Base-by-base conservation (phyloP, 30 jellyfish, hydroid and myxozoan genomes). In the Hydra vulgaris region DNA sequence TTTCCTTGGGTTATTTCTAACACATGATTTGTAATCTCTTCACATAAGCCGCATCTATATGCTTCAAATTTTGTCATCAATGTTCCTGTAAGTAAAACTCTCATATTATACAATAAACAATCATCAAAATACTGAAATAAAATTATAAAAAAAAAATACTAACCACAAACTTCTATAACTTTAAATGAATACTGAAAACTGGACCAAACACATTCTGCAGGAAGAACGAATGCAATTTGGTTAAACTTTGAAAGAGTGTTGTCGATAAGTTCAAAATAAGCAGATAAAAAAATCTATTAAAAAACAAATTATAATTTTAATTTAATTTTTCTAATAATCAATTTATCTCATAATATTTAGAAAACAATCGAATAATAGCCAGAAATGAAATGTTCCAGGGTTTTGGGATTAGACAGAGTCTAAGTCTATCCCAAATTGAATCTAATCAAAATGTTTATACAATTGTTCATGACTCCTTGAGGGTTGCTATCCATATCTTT, bases 121-220 rank as follows among this genome's bases (percentile, higher is more conserved):
- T n/a, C n/a, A n/a, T n/a, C n/a, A n/a, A n/a, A n/a, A n/a, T n/a
- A n/a, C n/a, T n/a, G n/a, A n/a, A n/a, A n/a, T n/a, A n/a, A n/a
- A n/a, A n/a, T n/a, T n/a, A n/a, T n/a, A n/a, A n/a, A n/a, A n/a
- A 40, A 40, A 40, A 40, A 5, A 19, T 74, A 16, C 94, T 66
- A 66, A 86, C 97, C 97, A 69, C 95, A 86, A 83, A 91, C 79
- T 71, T 91, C 97, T 19, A 91, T 86, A 27, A 91, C 54, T 77
- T 81, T 86, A 80, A 91, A 86, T 18, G 95, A 87, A 71, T 83
- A 71, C 66, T 91, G 97, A 74, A 91, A 86, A 71, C 80, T 86
- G 21, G 83, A 72, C 97, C 97, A 91, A 55, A 3, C 53, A 40
- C 73, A 89, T 18, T 82, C 97, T 8, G 77, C 83, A 8, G 25